Conservation (phyloP, 1,140 invertebrate species). For the Heliconius congener region DNA sequence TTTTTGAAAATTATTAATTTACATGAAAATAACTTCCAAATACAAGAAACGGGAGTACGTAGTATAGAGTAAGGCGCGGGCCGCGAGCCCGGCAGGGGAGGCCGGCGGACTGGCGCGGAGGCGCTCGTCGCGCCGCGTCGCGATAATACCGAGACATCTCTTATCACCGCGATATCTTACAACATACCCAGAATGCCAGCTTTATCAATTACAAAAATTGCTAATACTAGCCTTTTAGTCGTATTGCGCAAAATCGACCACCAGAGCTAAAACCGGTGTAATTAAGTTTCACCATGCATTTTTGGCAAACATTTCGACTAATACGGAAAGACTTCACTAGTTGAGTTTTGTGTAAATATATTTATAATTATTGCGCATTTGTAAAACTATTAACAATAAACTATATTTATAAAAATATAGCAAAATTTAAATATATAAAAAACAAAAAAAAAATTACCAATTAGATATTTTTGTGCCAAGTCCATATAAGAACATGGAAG, state of each 20-base stretch:
- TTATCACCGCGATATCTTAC: conserved; percentile 34
- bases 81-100: conserved; percentile 31
- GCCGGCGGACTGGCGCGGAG: conserved; percentile 40
- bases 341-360: background rate
- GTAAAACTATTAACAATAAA: background rate
- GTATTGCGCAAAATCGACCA: background rate
- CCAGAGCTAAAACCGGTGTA: background rate
- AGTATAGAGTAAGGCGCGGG: background rate
- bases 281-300: conserved; percentile 5
- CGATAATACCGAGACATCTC: conserved; percentile 38
- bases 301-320: conserved; percentile 9
- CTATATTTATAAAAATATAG: background rate
- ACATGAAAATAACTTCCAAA: background rate
- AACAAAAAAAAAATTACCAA: background rate
- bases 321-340: conserved; percentile 1
- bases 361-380: background rate
- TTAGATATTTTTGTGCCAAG: background rate
- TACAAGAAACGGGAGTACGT: background rate
- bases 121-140: conserved; percentile 30
- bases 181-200: conserved; percentile 20
- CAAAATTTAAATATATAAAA: background rate
- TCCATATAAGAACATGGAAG: background rate
- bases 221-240: background rate
- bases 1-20: background rate
- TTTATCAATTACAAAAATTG: conserved; percentile 21